phyloP scores from a whole-genome alignment of 2,797 vertebrate species.

The Sphenodon punctatus region DNA sequence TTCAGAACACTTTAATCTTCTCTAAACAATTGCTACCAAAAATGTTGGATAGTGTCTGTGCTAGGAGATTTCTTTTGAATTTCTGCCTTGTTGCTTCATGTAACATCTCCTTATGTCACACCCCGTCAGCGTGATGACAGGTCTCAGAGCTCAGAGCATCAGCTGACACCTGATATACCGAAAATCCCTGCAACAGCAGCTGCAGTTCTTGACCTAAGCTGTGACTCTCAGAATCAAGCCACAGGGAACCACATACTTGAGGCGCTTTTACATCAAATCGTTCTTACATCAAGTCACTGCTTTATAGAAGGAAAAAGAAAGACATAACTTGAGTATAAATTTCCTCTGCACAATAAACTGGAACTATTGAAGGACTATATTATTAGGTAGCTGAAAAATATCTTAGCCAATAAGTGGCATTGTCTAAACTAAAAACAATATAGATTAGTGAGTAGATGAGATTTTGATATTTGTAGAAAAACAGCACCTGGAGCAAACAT shows the following conservation, averaged over 20 bases:
- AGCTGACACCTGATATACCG: slow-evolving; percentile 25
- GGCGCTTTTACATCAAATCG: slow-evolving; percentile 24
- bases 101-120: slow-evolving; percentile 57
- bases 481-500: neutral
- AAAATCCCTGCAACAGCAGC: slow-evolving; percentile 45
- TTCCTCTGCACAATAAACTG: neutral
- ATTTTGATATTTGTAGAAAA: neutral
- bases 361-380: neutral
- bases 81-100: slow-evolving; percentile 55
- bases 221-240: slow-evolving; percentile 1
- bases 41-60: neutral
- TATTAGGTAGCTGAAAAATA: neutral
- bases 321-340: neutral
- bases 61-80: neutral
- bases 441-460: fast-evolving
- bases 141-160: slow-evolving; percentile 24
- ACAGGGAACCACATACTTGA: neutral
- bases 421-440: neutral
- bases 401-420: neutral
- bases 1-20: neutral
- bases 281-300: neutral
- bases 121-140: slow-evolving; percentile 55
- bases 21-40: slow-evolving; percentile 27
- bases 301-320: neutral
- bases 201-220: slow-evolving; percentile 48